Conservation (phyloP, 2,888 invertebrate genomes). For the Carabus problematicus region DNA sequence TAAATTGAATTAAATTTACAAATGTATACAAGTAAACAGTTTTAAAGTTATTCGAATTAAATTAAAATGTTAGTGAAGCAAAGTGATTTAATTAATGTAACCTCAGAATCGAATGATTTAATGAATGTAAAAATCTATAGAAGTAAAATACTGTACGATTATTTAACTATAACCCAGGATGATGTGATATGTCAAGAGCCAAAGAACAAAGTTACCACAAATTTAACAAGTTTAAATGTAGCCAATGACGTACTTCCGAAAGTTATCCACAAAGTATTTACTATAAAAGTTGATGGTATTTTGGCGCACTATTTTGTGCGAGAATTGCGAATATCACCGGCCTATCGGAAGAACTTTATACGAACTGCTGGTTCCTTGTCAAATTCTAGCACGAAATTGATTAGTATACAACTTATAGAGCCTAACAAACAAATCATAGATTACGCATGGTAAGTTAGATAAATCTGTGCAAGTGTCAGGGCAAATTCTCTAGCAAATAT, state of each 20-base stretch:
- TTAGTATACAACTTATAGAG: slow-evolving; percentile 5
- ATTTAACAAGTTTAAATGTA: slow-evolving; percentile 15
- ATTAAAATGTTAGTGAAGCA: too few species aligned
- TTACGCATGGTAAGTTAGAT: slow-evolving; percentile 26
- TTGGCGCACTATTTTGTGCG: slow-evolving; percentile 32
- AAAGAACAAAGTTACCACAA: slow-evolving; percentile 4
- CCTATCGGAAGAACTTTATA: slow-evolving; percentile 27
- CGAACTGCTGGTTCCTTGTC: neutral
- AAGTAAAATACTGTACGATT: slow-evolving; percentile 26
- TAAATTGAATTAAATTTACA: too few species aligned
- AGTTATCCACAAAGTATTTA: too few species aligned
- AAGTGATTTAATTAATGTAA: slow-evolving; percentile 18
- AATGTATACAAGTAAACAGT: too few species aligned
- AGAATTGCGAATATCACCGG: slow-evolving; percentile 18
- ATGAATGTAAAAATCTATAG: slow-evolving; percentile 14
- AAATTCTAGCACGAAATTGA: slow-evolving; percentile 7
- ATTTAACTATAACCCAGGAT: slow-evolving; percentile 13
- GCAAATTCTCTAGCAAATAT: slow-evolving; percentile 8
- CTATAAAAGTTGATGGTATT: slow-evolving; percentile 25
- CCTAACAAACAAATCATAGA: slow-evolving; percentile 27
- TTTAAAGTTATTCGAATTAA: too few species aligned
- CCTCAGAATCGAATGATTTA: slow-evolving; percentile 12
- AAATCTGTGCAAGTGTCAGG: slow-evolving; percentile 1
- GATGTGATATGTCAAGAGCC: slow-evolving; percentile 4
- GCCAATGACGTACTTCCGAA: too few species aligned